These are phyloP conservation scores for Oreochromis grahami DNA, from an alignment of 2,797 vertebrate species.

Conservation along the genomic window DNA sequence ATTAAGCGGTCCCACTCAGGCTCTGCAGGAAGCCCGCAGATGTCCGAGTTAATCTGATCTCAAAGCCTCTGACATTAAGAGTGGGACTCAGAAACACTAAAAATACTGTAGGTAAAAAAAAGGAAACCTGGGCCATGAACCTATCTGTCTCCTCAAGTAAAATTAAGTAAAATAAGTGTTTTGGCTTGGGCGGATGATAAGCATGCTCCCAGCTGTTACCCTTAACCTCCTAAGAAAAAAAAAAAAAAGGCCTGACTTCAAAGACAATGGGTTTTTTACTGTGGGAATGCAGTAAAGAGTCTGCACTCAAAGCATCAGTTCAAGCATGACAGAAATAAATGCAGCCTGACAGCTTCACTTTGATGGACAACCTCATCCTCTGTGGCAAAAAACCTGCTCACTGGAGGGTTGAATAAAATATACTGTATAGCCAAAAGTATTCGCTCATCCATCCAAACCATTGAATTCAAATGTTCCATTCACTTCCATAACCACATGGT, in stretches of 20 bases:
- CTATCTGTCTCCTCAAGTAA: neutral
- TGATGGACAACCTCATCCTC: neutral
- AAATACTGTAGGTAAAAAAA: neutral
- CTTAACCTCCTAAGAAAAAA: neutral
- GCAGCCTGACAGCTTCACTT: neutral
- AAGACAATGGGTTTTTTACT: neutral
- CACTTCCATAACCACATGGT: neutral
- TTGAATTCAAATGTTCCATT: neutral
- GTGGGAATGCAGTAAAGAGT: neutral
- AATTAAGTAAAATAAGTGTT: neutral
- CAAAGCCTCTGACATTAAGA: conserved; percentile 25
- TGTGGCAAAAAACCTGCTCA: neutral
- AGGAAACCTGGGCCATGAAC: neutral
- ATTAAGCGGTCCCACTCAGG: conserved; percentile 28
- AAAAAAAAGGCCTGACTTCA: neutral
- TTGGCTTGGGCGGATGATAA: neutral
- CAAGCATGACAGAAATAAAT: neutral
- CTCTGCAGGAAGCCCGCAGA: conserved; percentile 35
- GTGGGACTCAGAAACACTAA: neutral
- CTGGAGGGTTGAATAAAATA: neutral
- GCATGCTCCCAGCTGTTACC: neutral
- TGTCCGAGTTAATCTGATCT: conserved; percentile 32
- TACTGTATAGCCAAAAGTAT: neutral
- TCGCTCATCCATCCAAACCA: neutral
- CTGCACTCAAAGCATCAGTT: neutral